A percentile compares a stretch with the other conserved stretches of the same genome.
These are phyloP conservation scores for Folsomia candida DNA, from an alignment of 2,888 invertebrate species.

Conservation along the genomic window DNA sequence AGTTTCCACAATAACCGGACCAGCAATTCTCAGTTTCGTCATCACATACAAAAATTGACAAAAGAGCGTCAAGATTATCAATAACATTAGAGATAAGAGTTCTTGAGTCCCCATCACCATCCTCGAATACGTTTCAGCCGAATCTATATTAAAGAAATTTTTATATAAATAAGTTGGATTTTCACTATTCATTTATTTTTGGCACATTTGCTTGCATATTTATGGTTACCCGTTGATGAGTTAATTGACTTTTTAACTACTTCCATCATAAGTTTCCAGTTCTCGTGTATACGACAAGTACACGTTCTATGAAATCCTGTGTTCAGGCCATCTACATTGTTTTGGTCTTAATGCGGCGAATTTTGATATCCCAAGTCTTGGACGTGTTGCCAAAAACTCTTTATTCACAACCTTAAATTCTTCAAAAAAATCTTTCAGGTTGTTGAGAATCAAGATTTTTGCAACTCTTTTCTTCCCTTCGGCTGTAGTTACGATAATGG, in stretches of 20 bases:
- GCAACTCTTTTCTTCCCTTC: background rate
- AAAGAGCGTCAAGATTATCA: too few relatives aligned
- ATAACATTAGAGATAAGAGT: too few relatives aligned
- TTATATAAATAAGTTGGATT: too few relatives aligned
- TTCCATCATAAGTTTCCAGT: background rate
- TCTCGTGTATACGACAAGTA: background rate
- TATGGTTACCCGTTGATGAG: too few relatives aligned
- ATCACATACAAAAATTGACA: too few relatives aligned
- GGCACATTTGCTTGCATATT: background rate
- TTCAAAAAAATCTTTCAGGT: background rate
- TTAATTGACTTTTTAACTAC: too few relatives aligned
- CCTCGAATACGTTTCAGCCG: too few relatives aligned
- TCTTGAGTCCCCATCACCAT: too few relatives aligned
- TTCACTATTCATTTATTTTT: background rate
- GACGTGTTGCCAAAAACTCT: background rate
- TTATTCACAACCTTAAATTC: background rate
- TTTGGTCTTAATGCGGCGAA: background rate
- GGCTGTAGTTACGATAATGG: background rate
- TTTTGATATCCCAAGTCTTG: background rate
- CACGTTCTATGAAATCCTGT: background rate
- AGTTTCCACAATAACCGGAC: background rate
- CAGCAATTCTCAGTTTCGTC: background rate
- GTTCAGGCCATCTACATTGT: slow-evolving; percentile 10
- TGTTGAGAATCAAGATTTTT: background rate
- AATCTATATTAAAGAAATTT: too few relatives aligned